Conservation (phyloP, 2,797 vertebrate species). For the Darevskia nairensis region DNA sequence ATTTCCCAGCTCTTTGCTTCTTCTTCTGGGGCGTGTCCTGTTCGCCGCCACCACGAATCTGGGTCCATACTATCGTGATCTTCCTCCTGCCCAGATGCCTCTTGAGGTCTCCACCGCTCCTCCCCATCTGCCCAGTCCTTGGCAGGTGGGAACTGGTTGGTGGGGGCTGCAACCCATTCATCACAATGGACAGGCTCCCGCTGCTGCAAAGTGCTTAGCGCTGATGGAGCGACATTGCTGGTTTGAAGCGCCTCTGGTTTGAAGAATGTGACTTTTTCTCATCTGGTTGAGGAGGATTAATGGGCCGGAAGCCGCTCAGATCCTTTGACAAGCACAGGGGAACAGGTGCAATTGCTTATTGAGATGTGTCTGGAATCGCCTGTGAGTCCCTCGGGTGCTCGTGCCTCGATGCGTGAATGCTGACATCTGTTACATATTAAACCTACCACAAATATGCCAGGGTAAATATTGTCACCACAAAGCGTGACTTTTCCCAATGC, state of each 20-base stretch:
- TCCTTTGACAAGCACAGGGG: background rate
- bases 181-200: no score
- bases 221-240: no score
- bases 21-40: no score
- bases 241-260: no score
- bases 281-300: background rate
- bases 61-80: no score
- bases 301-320: background rate
- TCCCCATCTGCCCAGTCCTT: no score
- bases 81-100: no score
- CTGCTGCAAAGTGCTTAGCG: background rate
- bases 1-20: no score
- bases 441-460: background rate
- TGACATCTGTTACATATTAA: constrained; percentile 20
- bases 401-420: background rate
- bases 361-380: background rate
- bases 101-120: no score
- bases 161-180: no score
- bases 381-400: background rate
- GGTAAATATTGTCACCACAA: constrained; percentile 5
- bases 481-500: background rate
- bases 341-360: background rate
- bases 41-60: no score
- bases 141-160: no score
- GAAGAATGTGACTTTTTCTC: background rate